Base-by-base conservation (phyloP, 2,797 vertebrate genomes). In the Scleropages formosus region DNA sequence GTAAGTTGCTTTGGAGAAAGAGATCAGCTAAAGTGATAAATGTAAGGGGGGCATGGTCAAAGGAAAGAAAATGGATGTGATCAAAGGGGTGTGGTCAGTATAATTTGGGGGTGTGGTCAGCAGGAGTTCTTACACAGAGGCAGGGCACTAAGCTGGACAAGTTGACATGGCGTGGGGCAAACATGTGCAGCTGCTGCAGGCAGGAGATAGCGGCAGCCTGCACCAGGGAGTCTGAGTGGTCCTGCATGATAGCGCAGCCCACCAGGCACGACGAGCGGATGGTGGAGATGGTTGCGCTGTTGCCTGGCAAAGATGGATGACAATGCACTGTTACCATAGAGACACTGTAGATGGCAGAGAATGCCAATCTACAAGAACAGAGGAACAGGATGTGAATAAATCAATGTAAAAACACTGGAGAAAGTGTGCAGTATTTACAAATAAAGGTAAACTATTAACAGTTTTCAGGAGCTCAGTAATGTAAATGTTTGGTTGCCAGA, bases 171-270 rank as follows among this genome's bases (percentile, higher is more conserved):
- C 97, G 93, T 4, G 97, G 98, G 44, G 98, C 98, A 73, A 99
- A 99, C 98, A 99, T 98, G 83, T 99, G 98, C 78, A 99, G 94
- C 83, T 99, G 98, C 88, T 99, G 98, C 82, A 99, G 92, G 84
- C 98, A 99, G 31, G 97, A 98, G 86, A 99, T 98, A 79, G 98
- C 98, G 22, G 97, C 97, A 27, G 98, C 97, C 86, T 99, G 98
- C 70, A 99, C 98, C 0, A 99, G 93, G 0, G 98, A 98, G 81
- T 99, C 98, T 0, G 97, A 98, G 84, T 99, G 97, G 85, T 98
- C 98, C 88, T 99, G 98, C 85, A 98, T 99, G 84, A 99, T 99
- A 27, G 97, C 96, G 81, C 98, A 99, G 22, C 97, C 98, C 77
- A 99, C 98, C 87, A 99, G 91, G 82, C 97, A 99, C 8, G 98